Evolutionary conservation across 1,140 invertebrate species (phyloP).

Genomic region (Lepidurus packardi): DNA sequence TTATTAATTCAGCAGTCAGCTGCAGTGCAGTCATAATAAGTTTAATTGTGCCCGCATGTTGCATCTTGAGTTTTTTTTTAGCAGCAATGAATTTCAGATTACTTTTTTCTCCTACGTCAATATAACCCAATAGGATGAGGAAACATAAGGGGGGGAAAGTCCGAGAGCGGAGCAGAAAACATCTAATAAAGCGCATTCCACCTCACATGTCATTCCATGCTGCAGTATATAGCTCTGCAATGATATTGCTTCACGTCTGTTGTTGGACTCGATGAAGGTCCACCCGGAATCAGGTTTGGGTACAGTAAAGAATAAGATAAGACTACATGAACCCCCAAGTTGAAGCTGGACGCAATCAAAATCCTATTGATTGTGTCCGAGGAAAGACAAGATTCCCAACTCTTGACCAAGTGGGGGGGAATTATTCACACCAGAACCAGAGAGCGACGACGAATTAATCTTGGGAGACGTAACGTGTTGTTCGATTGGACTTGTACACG

Average conservation of each 20-base stretch:
- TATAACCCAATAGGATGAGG: neutral
- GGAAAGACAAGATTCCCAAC: neutral
- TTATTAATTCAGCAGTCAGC: neutral
- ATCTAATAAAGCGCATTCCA: constrained; percentile 19
- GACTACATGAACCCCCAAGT: neutral
- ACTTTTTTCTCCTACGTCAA: neutral
- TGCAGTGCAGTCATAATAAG: neutral
- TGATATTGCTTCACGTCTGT: constrained; percentile 15
- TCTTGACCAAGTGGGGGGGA: neutral
- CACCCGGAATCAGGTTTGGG: neutral
- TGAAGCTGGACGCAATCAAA: constrained; percentile 5
- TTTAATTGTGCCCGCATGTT: neutral
- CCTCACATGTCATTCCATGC: constrained; percentile 9
- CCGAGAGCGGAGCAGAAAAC: neutral
- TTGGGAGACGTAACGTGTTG: neutral
- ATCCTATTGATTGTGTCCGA: neutral
- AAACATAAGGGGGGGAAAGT: neutral
- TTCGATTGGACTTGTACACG: neutral
- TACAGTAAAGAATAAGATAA: constrained; percentile 7
- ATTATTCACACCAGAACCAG: neutral
- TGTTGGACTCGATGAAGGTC: constrained; percentile 9
- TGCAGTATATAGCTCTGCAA: neutral
- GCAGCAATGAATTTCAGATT: neutral
- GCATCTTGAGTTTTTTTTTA: neutral
- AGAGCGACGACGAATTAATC: neutral